Conservation (phyloP, 2,797 vertebrate genomes). For the Mus minutoides region DNA sequence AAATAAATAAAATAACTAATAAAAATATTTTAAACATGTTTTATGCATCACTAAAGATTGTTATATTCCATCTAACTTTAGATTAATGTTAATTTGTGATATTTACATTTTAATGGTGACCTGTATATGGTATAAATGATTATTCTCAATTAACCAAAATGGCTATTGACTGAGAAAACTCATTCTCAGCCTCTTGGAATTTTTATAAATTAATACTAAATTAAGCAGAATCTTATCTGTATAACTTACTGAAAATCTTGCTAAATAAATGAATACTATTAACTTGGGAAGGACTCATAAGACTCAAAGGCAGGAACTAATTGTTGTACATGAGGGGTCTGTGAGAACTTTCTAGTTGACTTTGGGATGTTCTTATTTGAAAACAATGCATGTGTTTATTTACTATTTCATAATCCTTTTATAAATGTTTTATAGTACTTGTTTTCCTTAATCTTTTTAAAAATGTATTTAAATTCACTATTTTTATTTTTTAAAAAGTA, state of each 20-base stretch:
- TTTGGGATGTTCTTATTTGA: background rate
- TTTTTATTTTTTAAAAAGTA: background rate
- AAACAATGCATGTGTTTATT: background rate
- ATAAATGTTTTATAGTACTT: background rate
- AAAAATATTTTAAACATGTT: background rate
- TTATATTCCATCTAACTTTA: background rate
- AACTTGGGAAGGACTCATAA: background rate
- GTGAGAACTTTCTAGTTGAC: background rate
- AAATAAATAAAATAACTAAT: no score
- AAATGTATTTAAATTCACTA: slow-evolving; percentile 21
- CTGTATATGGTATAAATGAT: background rate
- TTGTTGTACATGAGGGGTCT: background rate
- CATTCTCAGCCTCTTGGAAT: background rate
- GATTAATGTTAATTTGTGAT: slow-evolving; percentile 27
- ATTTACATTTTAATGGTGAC: background rate
- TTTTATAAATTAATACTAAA: slow-evolving; percentile 4
- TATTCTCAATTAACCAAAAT: slow-evolving; percentile 27
- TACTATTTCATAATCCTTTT: background rate
- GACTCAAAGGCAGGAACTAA: background rate
- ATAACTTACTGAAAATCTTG: background rate
- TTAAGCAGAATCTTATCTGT: slow-evolving; percentile 28
- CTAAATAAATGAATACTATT: background rate
- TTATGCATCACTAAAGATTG: background rate
- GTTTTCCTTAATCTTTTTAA: background rate
- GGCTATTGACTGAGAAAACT: background rate